phyloP scores from a whole-genome alignment of 2,113 vertebrate genomes.

The Myiozetetes cayanensis region DNA sequence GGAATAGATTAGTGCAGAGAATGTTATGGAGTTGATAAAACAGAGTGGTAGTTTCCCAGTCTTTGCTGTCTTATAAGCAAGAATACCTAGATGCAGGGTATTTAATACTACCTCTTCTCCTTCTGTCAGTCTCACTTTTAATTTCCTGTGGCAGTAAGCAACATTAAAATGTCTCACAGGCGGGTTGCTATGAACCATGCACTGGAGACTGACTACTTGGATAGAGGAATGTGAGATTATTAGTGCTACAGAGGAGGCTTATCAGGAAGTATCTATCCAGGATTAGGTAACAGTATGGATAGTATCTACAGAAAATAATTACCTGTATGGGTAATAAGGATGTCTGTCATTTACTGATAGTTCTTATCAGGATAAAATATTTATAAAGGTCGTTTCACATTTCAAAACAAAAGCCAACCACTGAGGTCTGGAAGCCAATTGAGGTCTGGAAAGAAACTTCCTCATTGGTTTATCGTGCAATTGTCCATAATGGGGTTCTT shows the following conservation, averaged over 20 bases:
- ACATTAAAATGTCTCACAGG: neutral
- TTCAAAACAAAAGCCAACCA: slow-evolving; percentile 14
- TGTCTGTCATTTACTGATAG: neutral
- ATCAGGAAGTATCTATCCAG: neutral
- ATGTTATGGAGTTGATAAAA: neutral
- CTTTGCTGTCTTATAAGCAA: neutral
- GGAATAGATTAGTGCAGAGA: neutral
- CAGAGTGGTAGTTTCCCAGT: neutral
- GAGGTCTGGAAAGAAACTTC: slow-evolving; percentile 5
- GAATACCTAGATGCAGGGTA: neutral
- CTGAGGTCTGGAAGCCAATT: neutral
- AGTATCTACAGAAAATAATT: neutral
- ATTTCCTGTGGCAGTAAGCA: neutral
- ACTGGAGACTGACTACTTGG: neutral
- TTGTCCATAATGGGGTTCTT: slow-evolving; percentile 16
- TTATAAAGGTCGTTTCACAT: neutral
- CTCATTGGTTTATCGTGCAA: neutral
- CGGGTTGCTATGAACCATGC: neutral
- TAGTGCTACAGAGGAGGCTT: neutral
- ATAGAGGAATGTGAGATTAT: neutral
- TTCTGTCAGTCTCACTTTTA: neutral
- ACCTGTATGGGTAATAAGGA: neutral
- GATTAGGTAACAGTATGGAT: slow-evolving; percentile 3
- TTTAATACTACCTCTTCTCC: neutral
- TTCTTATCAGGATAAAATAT: slow-evolving; percentile 34